Percentiles rank a stretch among this genome's conserved stretches.
Conservation (phyloP, 2,797 vertebrate species). For the Mastacembelus armatus region DNA sequence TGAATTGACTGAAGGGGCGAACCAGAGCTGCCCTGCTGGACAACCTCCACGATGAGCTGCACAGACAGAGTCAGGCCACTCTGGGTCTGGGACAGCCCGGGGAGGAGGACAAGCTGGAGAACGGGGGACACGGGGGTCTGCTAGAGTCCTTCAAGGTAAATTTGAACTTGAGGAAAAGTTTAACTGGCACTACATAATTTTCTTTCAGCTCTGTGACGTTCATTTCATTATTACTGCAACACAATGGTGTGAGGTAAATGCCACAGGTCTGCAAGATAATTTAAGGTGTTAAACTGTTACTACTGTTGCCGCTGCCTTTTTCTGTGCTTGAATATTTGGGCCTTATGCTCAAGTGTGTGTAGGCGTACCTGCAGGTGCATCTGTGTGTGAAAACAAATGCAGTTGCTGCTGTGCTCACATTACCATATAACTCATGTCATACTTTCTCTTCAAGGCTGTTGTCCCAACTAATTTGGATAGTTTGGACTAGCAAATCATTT, state of each 20-base stretch:
- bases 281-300: conserved; percentile 15
- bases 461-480: conserved; percentile 14
- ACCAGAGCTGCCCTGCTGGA: conserved; percentile 94
- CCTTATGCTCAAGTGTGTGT: background rate
- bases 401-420: background rate
- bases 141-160: conserved; percentile 98
- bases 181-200: background rate
- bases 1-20: conserved; percentile 84
- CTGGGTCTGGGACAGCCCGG: conserved; percentile 91
- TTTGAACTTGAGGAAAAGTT: conserved; percentile 8
- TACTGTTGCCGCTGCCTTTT: conserved; percentile 4
- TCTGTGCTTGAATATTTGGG: background rate
- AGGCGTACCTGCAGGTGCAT: too few species aligned
- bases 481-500: conserved; percentile 13
- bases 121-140: conserved; percentile 94
- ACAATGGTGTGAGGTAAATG: conserved; percentile 36
- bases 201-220: conserved; percentile 48
- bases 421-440: too few species aligned
- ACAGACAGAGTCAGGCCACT: conserved; percentile 91
- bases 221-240: conserved; percentile 25
- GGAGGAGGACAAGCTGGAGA: conserved; percentile 96
- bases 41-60: conserved; percentile 96
- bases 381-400: conserved; percentile 4
- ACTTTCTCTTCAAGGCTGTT: conserved; percentile 1
- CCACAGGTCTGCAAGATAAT: conserved; percentile 38